Base-by-base conservation (phyloP, 1,140 invertebrate species). In the Tribolium madens region DNA sequence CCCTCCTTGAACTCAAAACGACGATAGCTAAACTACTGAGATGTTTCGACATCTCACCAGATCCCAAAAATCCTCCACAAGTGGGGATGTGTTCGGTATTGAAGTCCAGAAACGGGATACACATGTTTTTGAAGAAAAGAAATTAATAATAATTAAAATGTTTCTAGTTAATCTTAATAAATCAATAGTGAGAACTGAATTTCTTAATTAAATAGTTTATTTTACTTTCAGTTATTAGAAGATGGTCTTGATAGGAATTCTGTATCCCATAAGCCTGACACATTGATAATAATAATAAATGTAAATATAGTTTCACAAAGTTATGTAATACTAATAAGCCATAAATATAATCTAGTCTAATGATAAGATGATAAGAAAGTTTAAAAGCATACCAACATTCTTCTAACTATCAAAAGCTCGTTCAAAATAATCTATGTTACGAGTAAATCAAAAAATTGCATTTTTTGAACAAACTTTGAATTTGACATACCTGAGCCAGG, bases 1-100 rank as follows among this genome's bases (percentile, higher is more conserved):
- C 87, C 0, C 75, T 88, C 50, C 78, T 88, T 81, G 83, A 87
- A 83, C 82, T 88, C 12, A 89, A 89, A 82, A 84, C 85, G 1
- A 82, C 82, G 0, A 64, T 88, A 3, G 86, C 87, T 0, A 87
- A 87, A 76, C 79, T 88, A 26, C 72, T 88, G 17, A 82, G 85
- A 9, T 83, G 83, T 48, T 84, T 81, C 71, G 73, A 81, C 46
- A 48, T 82, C 1, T 57, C 72, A 26, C 75, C 76, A 0, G 84
- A 81, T 75, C 76, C 64, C 13, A 57, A 73, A 42, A 79, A 76
- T 70, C 42, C 14, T 33, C 78, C 80, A 13, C 33, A 79, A 69
- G 60, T 79, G 10, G 79, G 79, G 6, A 81, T 80, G 48, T 79
- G 82, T 78, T 79, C 83, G 6, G 81, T 84, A 50, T 57, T 85